Conservation (phyloP, 2,888 invertebrate genomes). For the Imbricaverruca yamaguchii region DNA sequence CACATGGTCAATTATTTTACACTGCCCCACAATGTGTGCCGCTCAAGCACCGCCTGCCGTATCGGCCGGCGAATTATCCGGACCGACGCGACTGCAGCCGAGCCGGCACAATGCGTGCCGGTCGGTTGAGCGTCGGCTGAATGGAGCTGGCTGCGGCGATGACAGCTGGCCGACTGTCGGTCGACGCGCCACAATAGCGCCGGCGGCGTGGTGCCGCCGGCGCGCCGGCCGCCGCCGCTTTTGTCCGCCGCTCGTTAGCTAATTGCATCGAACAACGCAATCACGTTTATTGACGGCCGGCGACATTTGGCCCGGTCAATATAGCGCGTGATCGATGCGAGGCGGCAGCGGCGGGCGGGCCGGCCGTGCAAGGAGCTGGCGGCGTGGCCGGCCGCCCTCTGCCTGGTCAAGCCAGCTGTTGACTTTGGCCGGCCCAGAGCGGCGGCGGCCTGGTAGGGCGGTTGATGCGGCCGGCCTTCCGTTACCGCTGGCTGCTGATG, state of each 20-base stretch:
- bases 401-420: neutral
- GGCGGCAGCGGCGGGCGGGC: neutral
- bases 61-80: no score
- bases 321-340: neutral
- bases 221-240: neutral
- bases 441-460: neutral
- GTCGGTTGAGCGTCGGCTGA: no score
- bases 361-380: neutral
- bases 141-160: no score
- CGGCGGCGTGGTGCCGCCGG: neutral
- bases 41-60: no score
- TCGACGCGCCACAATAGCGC: no score
- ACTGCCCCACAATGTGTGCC: no score
- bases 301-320: neutral
- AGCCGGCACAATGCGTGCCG: no score
- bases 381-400: neutral
- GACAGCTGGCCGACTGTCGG: no score
- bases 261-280: slow-evolving; percentile 5
- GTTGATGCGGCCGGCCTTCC: neutral
- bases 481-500: no score
- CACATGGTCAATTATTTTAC: no score
- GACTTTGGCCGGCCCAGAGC: neutral
- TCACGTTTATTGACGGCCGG: neutral
- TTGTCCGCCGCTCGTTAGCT: neutral
- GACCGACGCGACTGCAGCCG: no score